A percentile compares a stretch with the other conserved stretches of the same genome.
Conservation (phyloP, 2,113 vertebrate genomes). For the Barnardius zonarius region DNA sequence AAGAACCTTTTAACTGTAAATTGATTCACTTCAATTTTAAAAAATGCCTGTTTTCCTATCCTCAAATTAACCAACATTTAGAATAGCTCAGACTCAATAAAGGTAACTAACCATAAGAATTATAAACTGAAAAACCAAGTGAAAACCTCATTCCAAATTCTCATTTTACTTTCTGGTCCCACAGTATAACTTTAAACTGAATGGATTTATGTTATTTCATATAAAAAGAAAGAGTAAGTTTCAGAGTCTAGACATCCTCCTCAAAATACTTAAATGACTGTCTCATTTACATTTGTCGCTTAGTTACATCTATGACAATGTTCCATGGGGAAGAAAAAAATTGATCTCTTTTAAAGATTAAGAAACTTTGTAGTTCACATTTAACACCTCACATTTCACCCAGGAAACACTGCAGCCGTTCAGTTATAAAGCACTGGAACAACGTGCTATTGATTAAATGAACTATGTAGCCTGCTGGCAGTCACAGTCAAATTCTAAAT, state of each 20-base stretch:
- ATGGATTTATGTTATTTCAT: not conserved
- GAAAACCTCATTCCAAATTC: slow-evolving; percentile 3
- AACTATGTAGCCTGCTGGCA: not conserved
- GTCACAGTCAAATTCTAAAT: not conserved
- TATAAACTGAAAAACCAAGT: not conserved
- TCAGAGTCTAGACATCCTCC: slow-evolving; percentile 28
- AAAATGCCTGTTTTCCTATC: not conserved
- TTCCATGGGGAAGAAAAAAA: not conserved
- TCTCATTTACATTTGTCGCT: not conserved
- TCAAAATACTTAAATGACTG: not conserved
- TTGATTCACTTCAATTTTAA: not conserved
- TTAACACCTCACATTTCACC: slow-evolving; percentile 2
- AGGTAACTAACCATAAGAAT: not conserved
- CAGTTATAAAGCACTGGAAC: not conserved
- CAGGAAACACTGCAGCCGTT: not conserved
- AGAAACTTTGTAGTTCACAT: not conserved
- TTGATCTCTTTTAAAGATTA: not conserved
- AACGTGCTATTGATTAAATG: not conserved
- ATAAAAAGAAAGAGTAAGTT: slow-evolving; percentile 26
- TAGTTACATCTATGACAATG: not conserved
- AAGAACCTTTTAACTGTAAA: not conserved
- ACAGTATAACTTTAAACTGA: not conserved
- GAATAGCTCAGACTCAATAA: not conserved
- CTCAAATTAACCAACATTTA: not conserved
- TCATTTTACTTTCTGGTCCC: not conserved